These are phyloP conservation scores for Cephus spinipes DNA, from an alignment of 2,888 invertebrate genomes.

Conservation along the genomic window DNA sequence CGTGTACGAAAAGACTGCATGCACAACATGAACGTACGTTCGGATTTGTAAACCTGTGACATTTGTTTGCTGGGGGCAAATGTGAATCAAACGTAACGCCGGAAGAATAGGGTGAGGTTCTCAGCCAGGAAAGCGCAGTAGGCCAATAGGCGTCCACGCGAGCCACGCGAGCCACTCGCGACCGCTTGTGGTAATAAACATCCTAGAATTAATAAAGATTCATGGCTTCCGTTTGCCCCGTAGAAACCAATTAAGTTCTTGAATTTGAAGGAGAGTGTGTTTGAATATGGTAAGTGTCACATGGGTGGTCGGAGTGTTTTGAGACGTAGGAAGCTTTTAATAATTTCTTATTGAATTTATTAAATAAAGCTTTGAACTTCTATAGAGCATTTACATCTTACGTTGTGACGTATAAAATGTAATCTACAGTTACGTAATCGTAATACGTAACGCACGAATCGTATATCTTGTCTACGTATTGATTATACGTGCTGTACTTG, in stretches of 20 bases:
- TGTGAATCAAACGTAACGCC: background rate
- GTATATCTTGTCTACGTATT: too few relatives aligned
- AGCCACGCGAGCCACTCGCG: slow-evolving; percentile 32
- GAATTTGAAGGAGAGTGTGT: background rate
- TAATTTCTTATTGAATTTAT: background rate
- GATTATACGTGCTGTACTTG: too few relatives aligned
- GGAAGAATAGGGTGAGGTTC: background rate
- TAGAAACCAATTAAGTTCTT: background rate
- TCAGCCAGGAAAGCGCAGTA: slow-evolving; percentile 5
- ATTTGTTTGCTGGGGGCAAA: background rate
- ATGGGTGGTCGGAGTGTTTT: background rate
- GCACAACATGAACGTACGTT: background rate
- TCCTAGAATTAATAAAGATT: slow-evolving; percentile 54
- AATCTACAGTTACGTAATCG: too few relatives aligned
- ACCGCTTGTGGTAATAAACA: slow-evolving; percentile 44
- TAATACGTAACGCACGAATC: too few relatives aligned
- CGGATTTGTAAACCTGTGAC: background rate
- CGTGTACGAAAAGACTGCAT: too few relatives aligned
- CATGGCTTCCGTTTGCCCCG: slow-evolving; percentile 43
- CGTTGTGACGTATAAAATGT: too few relatives aligned
- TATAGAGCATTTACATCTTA: too few relatives aligned
- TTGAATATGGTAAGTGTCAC: background rate
- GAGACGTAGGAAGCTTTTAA: background rate
- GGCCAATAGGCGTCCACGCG: slow-evolving; percentile 34
- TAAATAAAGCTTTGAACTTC: background rate